Base-by-base conservation (phyloP, 2,888 invertebrate genomes). In the Thecocarcelia acutangulata region DNA sequence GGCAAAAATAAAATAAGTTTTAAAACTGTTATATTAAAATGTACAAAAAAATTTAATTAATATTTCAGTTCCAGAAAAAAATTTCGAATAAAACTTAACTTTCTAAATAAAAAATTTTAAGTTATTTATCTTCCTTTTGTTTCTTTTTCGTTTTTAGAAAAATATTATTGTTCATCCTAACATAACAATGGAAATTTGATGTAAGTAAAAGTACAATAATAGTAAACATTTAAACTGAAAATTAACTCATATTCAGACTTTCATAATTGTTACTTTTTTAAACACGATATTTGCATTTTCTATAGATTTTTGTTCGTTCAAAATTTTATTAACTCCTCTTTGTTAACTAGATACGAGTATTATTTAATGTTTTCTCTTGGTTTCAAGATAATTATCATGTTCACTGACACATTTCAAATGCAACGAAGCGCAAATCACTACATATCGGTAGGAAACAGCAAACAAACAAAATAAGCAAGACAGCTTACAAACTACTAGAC, bases 401-500 rank as follows among this genome's bases (percentile, higher is more conserved):
- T 80, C 73, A 74, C 83, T 83, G 83, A 80, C 83, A 83, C 80
- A 78, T 83, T 83, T 83, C 72, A 75, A 83, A 83, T 73, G 72
- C 80, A 83, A 40, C 83, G 72, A 76, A 83, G 83, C 83, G 69
- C 69, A 64, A 72, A 80, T 76, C 56, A 66, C 52, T 74, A n/a
- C 58, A 69, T 46, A 24, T 37, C 63, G 50, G 40, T 52, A 80
- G 52, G 66, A 72, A 59, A 33, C 21, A 17, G 13, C 21, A 59
- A 54, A 50, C 48, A 48, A 66, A 12, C 3, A 48, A 50, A 24
- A 66, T 21, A 24, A 15, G 12, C 12, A 42, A 74, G 46, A 64
- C 46, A 56, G 19, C 44, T 56, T 28, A 46, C 56, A 64, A 64
- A 12, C 37, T 63, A 61, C 15, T 44, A 74, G 68, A 46, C 46